phyloP scores from a whole-genome alignment of 2,113 vertebrate species.

The Mus spicilegus region DNA sequence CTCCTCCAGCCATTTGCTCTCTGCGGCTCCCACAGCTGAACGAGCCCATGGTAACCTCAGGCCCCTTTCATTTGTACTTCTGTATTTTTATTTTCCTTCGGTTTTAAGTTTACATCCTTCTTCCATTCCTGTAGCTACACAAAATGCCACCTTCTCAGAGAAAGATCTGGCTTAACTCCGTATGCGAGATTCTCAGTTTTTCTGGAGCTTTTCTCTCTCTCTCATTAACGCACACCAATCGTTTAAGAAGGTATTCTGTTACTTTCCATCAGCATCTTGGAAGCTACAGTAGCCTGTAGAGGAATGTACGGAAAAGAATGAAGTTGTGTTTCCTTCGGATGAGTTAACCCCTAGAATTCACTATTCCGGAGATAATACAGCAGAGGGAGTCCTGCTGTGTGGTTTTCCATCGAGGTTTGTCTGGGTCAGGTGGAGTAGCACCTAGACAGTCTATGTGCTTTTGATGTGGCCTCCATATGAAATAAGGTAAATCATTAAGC shows the following conservation, averaged over 20 bases:
- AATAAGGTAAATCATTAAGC: not conserved
- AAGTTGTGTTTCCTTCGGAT: not conserved
- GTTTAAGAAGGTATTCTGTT: not conserved
- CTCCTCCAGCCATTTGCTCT: not conserved
- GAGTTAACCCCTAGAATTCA: not conserved
- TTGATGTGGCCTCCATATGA: not conserved
- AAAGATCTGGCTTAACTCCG: not conserved
- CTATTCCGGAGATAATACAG: not conserved
- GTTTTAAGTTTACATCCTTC: not conserved
- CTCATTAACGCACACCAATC: not conserved
- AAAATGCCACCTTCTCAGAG: conserved; percentile 11
- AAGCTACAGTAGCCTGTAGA: not conserved
- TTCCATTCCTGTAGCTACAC: not conserved
- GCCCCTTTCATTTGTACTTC: not conserved
- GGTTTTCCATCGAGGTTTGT: not conserved
- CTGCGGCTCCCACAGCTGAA: not conserved
- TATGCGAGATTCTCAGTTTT: not conserved
- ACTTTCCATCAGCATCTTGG: too few relatives aligned
- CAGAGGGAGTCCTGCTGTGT: not conserved
- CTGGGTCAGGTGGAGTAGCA: not conserved
- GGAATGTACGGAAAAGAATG: not conserved
- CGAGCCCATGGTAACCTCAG: not conserved
- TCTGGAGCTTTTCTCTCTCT: not conserved
- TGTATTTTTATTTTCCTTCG: not conserved
- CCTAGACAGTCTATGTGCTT: not conserved